Conservation (phyloP, 2,888 invertebrate genomes). For the Clostera curtula region DNA sequence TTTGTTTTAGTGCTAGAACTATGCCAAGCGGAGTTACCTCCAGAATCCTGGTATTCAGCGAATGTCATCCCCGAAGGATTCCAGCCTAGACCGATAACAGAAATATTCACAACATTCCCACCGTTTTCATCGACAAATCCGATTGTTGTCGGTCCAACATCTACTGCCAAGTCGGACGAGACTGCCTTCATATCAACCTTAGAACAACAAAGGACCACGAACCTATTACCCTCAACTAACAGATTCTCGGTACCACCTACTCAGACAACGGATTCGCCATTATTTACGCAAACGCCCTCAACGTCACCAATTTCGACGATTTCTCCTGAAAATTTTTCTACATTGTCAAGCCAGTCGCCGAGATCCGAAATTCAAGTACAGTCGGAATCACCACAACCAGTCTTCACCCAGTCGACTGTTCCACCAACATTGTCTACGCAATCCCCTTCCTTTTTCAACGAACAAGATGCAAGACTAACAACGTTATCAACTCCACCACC, state of each 20-base stretch:
- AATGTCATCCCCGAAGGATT: conserved; percentile 56
- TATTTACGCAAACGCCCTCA: conserved; percentile 8
- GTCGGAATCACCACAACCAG: conserved; percentile 7
- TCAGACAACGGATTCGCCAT: too few species aligned
- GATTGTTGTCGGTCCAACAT: conserved; percentile 28
- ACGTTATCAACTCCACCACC: conserved; percentile 5
- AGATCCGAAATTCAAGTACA: conserved; percentile 6
- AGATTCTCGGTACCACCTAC: conserved; percentile 11
- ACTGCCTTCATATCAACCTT: conserved; percentile 18
- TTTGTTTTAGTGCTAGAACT: conserved; percentile 60
- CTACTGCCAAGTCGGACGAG: conserved; percentile 14
- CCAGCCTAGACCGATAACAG: conserved; percentile 55
- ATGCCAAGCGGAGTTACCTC: conserved; percentile 53
- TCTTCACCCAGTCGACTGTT: conserved; percentile 11
- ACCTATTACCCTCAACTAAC: conserved; percentile 4
- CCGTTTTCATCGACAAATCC: conserved; percentile 44
- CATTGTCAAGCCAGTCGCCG: conserved; percentile 5
- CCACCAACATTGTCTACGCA: conserved; percentile 9
- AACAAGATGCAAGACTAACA: conserved; percentile 3
- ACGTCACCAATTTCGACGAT: conserved; percentile 10
- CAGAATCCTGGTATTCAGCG: conserved; percentile 57
- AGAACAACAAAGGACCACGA: conserved; percentile 15
- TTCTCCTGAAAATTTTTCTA: too few species aligned
- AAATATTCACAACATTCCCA: conserved; percentile 50
- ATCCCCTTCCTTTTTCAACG: conserved; percentile 5